phyloP scores from a whole-genome alignment of 2,888 invertebrate genomes.

The Apamea anceps region DNA sequence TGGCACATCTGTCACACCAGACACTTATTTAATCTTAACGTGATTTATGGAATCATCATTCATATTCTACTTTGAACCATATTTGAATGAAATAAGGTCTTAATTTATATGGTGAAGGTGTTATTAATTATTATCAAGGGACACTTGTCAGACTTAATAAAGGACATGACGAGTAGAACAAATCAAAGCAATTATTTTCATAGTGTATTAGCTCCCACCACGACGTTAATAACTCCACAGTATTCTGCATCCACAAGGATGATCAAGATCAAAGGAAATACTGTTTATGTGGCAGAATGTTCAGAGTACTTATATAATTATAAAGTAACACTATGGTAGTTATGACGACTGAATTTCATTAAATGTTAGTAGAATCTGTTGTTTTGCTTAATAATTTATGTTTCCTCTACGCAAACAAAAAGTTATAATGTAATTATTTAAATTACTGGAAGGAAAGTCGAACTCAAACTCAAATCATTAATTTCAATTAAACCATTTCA shows the following conservation, averaged over 20 bases:
- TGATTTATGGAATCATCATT: not conserved
- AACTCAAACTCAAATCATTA: too few relatives aligned
- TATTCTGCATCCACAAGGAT: constrained; percentile 21
- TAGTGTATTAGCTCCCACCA: not conserved
- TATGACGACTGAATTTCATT: too few relatives aligned
- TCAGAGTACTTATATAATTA: not conserved
- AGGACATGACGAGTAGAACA: not conserved
- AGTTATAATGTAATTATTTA: not conserved
- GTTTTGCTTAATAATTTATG: not conserved
- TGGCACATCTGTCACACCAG: not conserved
- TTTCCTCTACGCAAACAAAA: not conserved
- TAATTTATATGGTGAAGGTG: not conserved
- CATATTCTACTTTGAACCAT: not conserved
- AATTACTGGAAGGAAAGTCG: not conserved
- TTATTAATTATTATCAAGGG: not conserved
- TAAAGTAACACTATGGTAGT: not conserved
- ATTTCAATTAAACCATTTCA: too few relatives aligned
- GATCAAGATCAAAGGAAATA: constrained; percentile 8
- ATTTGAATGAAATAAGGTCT: not conserved
- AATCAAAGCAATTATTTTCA: not conserved
- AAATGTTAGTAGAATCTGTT: too few relatives aligned
- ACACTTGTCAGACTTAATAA: not conserved
- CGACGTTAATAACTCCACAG: constrained; percentile 18
- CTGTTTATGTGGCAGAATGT: not conserved
- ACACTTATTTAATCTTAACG: not conserved